Base-by-base conservation (phyloP, 2,888 invertebrate genomes). In the Hirtodrosophila confusa region DNA sequence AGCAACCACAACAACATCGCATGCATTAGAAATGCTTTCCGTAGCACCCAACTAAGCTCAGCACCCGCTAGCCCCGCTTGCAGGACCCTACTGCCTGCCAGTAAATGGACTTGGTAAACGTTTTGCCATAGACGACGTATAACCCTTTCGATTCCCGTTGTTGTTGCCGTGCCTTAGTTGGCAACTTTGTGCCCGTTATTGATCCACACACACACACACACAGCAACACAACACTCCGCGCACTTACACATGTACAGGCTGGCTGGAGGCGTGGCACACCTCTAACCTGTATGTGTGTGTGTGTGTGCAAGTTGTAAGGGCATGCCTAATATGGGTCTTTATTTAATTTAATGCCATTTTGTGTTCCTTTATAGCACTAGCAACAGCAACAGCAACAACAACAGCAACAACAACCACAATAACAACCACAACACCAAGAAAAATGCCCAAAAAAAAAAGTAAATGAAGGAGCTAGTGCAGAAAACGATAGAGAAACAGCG, bases 271-370 rank as follows among this genome's bases (percentile, higher is more conserved):
- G 37, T 43, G 54, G 48, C 75, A 58, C 50, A 58, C 57, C 69
- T 62, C 47, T 17, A n/a, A 10, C 35, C 9, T 27, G 3, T 31
- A 31, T 44, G 36, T 43, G n/a, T 60, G 35, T 44, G 31, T 62
- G 48, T 53, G 57, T 57, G 43, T 39, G 47, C 43, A 43, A 55
- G 69, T 56, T 79, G 70, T 77, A 83, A 70, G 74, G 80, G 77
- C 86, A 74, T 77, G 80, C 65, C 86, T 86, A 86, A 80, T 82
- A 82, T 74, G 84, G 80, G 84, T 83, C 80, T 83, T 82, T 82
- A 80, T 86, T 82, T 86, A 82, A 82, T 82, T 82, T 86, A 80
- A 84, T 80, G 86, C 80, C 66, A 80, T 86, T 84, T 84, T 86
- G 40, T 86, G 84, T 80, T 76, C 79, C 73, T 58, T 78, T 78